Conservation (phyloP, 2,888 invertebrate species). For the Lymantria dispar region DNA sequence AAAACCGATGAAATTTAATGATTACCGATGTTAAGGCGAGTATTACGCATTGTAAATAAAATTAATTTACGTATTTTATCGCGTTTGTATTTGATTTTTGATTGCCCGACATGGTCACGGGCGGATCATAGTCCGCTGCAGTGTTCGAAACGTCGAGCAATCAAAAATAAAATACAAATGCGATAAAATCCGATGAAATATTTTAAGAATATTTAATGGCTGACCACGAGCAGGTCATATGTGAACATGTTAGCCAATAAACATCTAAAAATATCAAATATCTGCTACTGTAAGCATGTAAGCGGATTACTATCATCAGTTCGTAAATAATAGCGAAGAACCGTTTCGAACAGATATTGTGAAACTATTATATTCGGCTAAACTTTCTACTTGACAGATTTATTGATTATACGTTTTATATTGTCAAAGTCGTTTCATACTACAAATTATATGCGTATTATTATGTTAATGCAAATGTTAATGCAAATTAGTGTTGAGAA, state of each 20-base stretch:
- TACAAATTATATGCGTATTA: slow-evolving; percentile 37
- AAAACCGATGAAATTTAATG: no score
- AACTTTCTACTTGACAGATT: slow-evolving; percentile 36
- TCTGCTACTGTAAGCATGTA: slow-evolving; percentile 14
- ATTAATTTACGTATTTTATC: no score
- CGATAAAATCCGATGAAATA: neutral
- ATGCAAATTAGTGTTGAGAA: no score
- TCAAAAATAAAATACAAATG: no score
- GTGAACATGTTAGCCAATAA: slow-evolving; percentile 13
- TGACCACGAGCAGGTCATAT: slow-evolving; percentile 17
- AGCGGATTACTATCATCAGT: slow-evolving; percentile 27
- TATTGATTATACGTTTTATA: slow-evolving; percentile 30
- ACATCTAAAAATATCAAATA: slow-evolving; percentile 11
- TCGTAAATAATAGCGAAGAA: slow-evolving; percentile 18
- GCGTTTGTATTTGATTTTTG: no score
- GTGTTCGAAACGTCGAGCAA: no score
- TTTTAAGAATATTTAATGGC: slow-evolving; percentile 9
- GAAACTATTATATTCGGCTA: slow-evolving; percentile 21
- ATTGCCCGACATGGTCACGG: no score
- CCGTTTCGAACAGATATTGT: slow-evolving; percentile 18
- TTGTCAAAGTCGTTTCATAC: slow-evolving; percentile 29
- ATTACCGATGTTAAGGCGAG: no score
- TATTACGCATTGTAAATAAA: no score
- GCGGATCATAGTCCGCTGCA: no score
- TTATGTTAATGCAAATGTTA: slow-evolving; percentile 35